Percentiles rank a stretch among this genome's conserved stretches.
Conservation (phyloP, 2,888 invertebrate genomes). For the Mechanitis mazaeus region DNA sequence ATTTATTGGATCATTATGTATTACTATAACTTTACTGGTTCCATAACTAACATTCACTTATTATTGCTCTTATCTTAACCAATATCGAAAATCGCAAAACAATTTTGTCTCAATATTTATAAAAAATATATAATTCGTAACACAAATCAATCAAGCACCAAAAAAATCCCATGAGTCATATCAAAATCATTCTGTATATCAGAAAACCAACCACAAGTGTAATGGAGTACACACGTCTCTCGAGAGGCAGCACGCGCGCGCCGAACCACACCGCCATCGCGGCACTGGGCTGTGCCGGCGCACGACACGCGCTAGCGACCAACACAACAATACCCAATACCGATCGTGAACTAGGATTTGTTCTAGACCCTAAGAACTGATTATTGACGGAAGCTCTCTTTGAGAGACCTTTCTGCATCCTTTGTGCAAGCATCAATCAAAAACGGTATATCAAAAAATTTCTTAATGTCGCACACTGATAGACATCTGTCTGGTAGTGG, state of each 20-base stretch:
- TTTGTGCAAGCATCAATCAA: too few relatives aligned
- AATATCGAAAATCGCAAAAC: too few relatives aligned
- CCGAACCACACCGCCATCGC: constrained; percentile 75
- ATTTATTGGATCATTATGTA: background rate
- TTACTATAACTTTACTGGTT: background rate
- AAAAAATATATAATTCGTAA: too few relatives aligned
- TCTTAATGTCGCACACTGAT: too few relatives aligned
- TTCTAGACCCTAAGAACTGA: constrained; percentile 13
- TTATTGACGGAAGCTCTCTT: too few relatives aligned
- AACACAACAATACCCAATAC: constrained; percentile 29
- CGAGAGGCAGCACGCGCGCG: constrained; percentile 68
- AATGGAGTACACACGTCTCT: constrained; percentile 68
- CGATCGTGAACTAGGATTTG: constrained; percentile 24
- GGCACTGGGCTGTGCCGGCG: constrained; percentile 51
- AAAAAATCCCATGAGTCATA: background rate
- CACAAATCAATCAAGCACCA: too few relatives aligned
- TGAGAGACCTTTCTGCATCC: too few relatives aligned
- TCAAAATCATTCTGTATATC: background rate
- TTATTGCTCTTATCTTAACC: too few relatives aligned
- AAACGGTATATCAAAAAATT: too few relatives aligned
- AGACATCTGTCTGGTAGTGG: too few relatives aligned
- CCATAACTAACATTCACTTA: too few relatives aligned
- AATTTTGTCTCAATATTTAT: too few relatives aligned
- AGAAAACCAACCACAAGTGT: constrained; percentile 64
- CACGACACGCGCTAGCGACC: constrained; percentile 41